Base-by-base conservation (phyloP, 2,888 invertebrate species). In the Trachelus stipa region DNA sequence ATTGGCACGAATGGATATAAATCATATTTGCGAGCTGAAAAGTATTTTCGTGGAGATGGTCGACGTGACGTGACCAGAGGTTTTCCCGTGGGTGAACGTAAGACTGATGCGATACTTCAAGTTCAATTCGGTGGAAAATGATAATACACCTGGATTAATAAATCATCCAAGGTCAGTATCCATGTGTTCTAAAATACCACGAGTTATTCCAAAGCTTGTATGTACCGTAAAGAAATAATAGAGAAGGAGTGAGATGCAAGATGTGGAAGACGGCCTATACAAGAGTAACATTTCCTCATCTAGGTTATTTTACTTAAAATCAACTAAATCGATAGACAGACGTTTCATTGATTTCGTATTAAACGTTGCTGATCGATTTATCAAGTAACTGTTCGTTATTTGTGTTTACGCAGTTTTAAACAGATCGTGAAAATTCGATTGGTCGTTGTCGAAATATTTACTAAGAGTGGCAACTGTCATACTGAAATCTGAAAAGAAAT, bases 11-110 rank as follows among this genome's bases (percentile, higher is more conserved):
- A 56, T 23, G 56, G 56, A 56, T 56, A 56, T 56, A 56, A 56
- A 56, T 56, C 56, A 56, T 56, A 56, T 56, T 56, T 56, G 56
- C 23, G 12, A 33, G 71, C 31, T 3, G 31, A 15, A 68, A 73
- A 69, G 74, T 73, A 68, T 71, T 71, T 79, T 73, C 73, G 78
- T 77, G 80, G 81, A 83, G 81, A 85, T 85, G 85, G 81, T 84
- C 78, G 84, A 83, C 82, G 80, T 81, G 78, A 83, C 83, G 81
- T 84, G 83, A 84, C 80, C 80, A 76, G 69, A 77, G 75, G 77
- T 75, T 78, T 75, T 68, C 69, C 71, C 56, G 6, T 56, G 56
- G 56, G 56, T 23, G 56, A 56, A 56, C 56, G 2, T 56, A 23
- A 56, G 56, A 9, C 9, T 56, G 56, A 23, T 23, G 56, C 23